These are phyloP conservation scores for Alsophila aescularia DNA, from an alignment of 2,888 invertebrate genomes.

Conservation along the genomic window DNA sequence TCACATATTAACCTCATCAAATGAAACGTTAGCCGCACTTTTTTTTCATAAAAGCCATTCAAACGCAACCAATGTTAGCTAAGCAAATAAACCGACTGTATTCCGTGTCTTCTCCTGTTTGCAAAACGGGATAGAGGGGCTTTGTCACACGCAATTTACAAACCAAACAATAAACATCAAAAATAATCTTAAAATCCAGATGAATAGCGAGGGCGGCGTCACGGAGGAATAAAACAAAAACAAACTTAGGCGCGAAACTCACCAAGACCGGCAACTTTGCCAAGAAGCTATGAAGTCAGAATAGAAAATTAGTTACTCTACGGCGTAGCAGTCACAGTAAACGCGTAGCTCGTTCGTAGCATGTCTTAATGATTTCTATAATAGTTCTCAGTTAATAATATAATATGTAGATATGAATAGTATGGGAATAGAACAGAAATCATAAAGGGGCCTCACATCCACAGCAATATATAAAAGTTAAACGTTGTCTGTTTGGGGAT, in stretches of 20 bases:
- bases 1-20: conserved; percentile 70
- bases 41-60: conserved; percentile 49
- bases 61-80: conserved; percentile 38
- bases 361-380: no score
- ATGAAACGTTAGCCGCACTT: conserved; percentile 49
- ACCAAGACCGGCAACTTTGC: conserved; percentile 1
- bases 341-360: no score
- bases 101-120: conserved; percentile 35
- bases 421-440: no score
- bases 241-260: conserved; percentile 40
- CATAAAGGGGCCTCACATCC: no score
- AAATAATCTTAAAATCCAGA: conserved; percentile 66
- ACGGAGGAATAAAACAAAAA: conserved; percentile 55
- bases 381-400: no score
- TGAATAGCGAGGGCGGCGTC: conserved; percentile 54
- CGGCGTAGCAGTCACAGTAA: no score
- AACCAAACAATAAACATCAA: conserved; percentile 63
- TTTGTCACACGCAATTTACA: conserved; percentile 54
- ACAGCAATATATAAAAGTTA: no score
- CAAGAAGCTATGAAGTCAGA: neutral
- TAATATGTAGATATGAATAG: no score
- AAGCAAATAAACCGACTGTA: conserved; percentile 29
- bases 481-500: no score
- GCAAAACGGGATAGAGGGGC: conserved; percentile 42
- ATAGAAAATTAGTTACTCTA: no score